Conservation (phyloP, 2,888 invertebrate genomes). For the Blastobasis adustella region DNA sequence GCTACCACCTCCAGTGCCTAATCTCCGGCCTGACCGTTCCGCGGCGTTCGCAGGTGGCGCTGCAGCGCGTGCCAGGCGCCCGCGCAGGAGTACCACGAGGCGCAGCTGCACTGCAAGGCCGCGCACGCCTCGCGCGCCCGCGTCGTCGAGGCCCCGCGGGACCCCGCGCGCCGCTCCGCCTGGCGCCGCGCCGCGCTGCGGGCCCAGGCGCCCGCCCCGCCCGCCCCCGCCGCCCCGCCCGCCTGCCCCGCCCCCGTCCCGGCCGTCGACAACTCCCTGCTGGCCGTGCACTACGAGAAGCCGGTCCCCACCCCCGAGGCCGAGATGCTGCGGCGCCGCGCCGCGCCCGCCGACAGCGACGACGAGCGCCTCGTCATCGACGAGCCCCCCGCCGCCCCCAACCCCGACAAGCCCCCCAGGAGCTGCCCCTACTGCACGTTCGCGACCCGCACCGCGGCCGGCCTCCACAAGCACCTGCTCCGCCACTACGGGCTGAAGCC, state of each 20-base stretch:
- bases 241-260: background rate
- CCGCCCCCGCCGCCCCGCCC: constrained; percentile 1
- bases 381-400: constrained; percentile 18
- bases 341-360: constrained; percentile 32
- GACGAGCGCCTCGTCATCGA: constrained; percentile 40
- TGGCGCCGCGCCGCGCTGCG: constrained; percentile 41
- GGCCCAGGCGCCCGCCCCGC: constrained; percentile 29
- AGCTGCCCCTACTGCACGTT: constrained; percentile 45
- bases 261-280: constrained; percentile 41
- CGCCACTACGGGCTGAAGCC: constrained; percentile 64
- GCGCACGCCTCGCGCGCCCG: constrained; percentile 30
- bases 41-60: constrained; percentile 43
- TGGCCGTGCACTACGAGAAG: constrained; percentile 52
- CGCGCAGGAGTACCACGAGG: constrained; percentile 56
- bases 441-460: constrained; percentile 16
- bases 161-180: constrained; percentile 31
- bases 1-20: constrained; percentile 9
- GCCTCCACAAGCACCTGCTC: constrained; percentile 50
- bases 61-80: constrained; percentile 43
- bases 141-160: constrained; percentile 41
- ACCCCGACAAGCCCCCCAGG: constrained; percentile 2
- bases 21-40: no score
- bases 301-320: constrained; percentile 36
- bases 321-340: constrained; percentile 2
- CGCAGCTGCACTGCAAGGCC: constrained; percentile 53